These are phyloP conservation scores for Toxostoma redivivum DNA, from an alignment of 2,113 vertebrate genomes.

Conservation along the genomic window DNA sequence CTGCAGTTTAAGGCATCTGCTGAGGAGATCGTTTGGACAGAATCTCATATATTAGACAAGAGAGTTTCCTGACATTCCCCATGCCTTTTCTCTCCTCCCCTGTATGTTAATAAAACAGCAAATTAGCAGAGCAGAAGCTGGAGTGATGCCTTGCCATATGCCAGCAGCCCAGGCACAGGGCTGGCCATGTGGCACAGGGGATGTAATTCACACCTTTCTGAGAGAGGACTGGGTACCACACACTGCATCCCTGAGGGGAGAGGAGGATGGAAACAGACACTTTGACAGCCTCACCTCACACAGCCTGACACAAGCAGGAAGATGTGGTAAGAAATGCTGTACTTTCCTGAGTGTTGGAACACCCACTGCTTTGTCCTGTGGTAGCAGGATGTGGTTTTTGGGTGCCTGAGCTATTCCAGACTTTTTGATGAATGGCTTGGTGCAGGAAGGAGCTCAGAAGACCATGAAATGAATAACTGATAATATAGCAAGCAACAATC, in stretches of 20 bases:
- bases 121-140: neutral
- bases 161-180: neutral
- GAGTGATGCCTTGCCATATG: neutral
- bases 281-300: neutral
- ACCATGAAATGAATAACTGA: neutral
- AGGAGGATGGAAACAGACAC: neutral
- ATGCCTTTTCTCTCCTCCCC: neutral
- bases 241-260: rapidly evolving
- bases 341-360: neutral
- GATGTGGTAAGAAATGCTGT: neutral
- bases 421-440: neutral
- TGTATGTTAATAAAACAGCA: neutral
- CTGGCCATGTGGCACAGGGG: neutral
- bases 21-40: neutral
- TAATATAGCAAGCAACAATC: neutral
- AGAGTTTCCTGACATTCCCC: neutral
- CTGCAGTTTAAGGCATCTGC: constrained; percentile 18
- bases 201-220: neutral
- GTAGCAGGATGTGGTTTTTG: neutral
- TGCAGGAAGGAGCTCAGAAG: neutral
- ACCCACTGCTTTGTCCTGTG: neutral
- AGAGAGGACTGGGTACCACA: rapidly evolving
- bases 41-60: neutral
- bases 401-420: neutral
- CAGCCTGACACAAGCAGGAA: neutral